Percentiles rank a stretch among this genome's conserved stretches.
These are phyloP conservation scores for Vidua chalybeata DNA, from an alignment of 2,113 vertebrate species.

Conservation along the genomic window DNA sequence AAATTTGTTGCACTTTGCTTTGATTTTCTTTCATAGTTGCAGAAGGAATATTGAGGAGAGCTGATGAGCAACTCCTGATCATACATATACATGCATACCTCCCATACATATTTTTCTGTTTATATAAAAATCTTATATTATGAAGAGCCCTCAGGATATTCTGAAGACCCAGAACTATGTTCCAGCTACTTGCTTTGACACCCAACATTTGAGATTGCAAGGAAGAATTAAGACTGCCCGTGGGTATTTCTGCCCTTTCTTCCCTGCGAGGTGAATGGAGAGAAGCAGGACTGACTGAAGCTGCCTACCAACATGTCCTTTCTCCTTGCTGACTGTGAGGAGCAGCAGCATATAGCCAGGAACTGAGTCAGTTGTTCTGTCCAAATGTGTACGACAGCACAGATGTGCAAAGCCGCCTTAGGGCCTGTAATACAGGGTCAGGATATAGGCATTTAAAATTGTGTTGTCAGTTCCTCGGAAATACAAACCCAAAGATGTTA, in stretches of 20 bases:
- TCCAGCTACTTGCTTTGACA: neutral
- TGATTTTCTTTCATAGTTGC: neutral
- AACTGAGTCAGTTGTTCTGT: neutral
- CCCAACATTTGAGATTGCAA: neutral
- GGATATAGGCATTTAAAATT: neutral
- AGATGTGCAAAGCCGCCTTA: neutral
- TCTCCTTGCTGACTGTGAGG: neutral
- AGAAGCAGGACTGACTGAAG: neutral
- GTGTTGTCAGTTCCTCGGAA: neutral
- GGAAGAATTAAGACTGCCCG: neutral
- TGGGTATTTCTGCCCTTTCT: neutral
- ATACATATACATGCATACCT: neutral
- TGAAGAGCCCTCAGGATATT: neutral
- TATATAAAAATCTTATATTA: neutral
- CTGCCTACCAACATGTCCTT: neutral
- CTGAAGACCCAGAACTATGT: neutral
- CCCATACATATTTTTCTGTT: neutral
- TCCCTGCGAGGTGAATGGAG: neutral
- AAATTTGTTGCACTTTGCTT: neutral
- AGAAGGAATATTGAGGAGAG: neutral
- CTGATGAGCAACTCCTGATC: neutral
- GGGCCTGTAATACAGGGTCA: neutral
- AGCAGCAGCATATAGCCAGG: neutral
- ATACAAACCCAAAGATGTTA: neutral
- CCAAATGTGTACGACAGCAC: neutral